Percentiles rank a stretch among this genome's conserved stretches.
Conservation (phyloP, 1,140 invertebrate species). For the Macrosteles quadrilineatus region DNA sequence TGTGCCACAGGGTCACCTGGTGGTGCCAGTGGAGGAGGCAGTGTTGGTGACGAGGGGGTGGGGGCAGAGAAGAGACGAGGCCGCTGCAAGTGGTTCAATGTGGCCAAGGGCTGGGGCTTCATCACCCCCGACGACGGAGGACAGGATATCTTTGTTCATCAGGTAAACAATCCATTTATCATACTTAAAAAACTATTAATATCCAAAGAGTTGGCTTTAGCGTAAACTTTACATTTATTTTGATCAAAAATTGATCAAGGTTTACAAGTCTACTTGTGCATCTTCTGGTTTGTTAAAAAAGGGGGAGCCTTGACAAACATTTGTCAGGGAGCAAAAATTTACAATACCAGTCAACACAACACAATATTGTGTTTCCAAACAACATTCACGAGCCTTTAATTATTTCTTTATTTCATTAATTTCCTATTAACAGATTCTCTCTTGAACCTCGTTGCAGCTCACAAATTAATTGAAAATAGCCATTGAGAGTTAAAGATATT, state of each 20-base stretch:
- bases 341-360: no score
- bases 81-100: conserved; percentile 92
- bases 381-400: no score
- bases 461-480: no score
- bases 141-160: conserved; percentile 90
- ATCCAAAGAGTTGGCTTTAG: neutral
- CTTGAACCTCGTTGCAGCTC: no score
- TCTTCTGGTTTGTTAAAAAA: no score
- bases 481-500: no score
- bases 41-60: conserved; percentile 37
- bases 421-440: no score
- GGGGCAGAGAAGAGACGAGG: conserved; percentile 62
- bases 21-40: conserved; percentile 34
- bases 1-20: conserved; percentile 35
- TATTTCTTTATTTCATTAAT: no score
- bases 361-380: no score
- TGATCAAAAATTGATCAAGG: neutral
- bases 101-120: conserved; percentile 91
- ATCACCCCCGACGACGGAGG: conserved; percentile 84
- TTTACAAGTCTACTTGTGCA: no score
- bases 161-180: conserved; percentile 71
- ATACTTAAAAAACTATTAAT: neutral
- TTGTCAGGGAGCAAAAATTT: no score
- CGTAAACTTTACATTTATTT: conserved; percentile 31
- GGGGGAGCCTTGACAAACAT: no score